These are phyloP conservation scores for Typhlomys cinereus DNA, from an alignment of 2,113 vertebrate species.

Conservation along the genomic window DNA sequence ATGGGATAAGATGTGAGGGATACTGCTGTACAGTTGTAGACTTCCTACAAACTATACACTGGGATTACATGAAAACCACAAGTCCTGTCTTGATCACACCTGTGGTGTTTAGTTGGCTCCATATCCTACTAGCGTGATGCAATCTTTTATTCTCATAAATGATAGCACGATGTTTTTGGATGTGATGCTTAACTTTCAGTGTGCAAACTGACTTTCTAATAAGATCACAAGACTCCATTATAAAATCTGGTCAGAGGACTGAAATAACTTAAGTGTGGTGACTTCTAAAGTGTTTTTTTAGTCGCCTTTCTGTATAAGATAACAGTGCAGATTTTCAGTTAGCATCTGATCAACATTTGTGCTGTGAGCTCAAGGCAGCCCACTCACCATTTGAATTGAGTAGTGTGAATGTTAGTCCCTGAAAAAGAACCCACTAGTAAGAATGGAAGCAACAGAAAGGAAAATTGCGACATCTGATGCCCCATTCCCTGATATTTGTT, in stretches of 20 bases:
- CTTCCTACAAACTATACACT: background rate
- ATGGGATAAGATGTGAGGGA: too few species aligned
- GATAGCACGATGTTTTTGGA: background rate
- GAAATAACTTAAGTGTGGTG: background rate
- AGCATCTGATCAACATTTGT: background rate
- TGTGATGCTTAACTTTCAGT: background rate
- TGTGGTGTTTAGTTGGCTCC: background rate
- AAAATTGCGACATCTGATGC: background rate
- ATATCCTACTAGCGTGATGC: background rate
- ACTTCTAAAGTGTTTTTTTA: background rate
- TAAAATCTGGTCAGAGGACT: background rate
- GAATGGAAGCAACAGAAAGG: background rate
- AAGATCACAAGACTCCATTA: background rate
- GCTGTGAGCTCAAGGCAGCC: background rate
- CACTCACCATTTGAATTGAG: background rate
- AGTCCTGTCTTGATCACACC: background rate
- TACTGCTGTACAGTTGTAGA: background rate
- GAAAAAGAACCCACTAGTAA: background rate
- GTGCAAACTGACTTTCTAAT: background rate
- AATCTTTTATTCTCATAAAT: background rate
- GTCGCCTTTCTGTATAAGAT: background rate
- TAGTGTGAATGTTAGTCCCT: background rate
- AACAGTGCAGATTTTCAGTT: background rate
- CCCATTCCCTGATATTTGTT: background rate
- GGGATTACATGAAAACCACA: background rate